Percentiles rank a stretch among this genome's conserved stretches.
phyloP scores from a whole-genome alignment of 1,140 invertebrate genomes.

The Melitaea cinxia region DNA sequence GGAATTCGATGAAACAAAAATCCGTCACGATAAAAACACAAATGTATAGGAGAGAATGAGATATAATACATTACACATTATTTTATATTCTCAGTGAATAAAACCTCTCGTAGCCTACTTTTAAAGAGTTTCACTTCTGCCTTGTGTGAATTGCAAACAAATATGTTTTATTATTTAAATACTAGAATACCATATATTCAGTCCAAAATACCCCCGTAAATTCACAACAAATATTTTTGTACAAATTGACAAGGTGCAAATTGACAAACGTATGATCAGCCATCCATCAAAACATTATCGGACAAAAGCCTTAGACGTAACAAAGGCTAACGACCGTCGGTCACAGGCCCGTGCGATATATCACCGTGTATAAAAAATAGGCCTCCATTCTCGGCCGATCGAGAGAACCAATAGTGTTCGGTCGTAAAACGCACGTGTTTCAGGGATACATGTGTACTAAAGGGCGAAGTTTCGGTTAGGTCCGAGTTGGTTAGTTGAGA shows the following conservation, averaged over 20 bases:
- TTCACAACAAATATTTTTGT: not conserved
- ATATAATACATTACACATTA: no score
- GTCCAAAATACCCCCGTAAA: no score
- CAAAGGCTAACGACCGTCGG: conserved; percentile 46
- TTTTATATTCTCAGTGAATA: no score
- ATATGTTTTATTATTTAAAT: no score
- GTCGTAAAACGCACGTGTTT: conserved; percentile 77
- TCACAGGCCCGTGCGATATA: conserved; percentile 46
- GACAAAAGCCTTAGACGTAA: conserved; percentile 33
- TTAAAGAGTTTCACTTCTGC: no score
- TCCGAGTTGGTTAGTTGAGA: conserved; percentile 50
- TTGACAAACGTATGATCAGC: conserved; percentile 35
- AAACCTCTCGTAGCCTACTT: no score
- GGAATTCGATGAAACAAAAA: no score
- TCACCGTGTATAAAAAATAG: conserved; percentile 56
- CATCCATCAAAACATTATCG: conserved; percentile 50
- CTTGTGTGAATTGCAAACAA: no score
- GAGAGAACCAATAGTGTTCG: conserved; percentile 54
- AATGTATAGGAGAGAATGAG: no score
- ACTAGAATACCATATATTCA: no score
- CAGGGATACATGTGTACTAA: conserved; percentile 70
- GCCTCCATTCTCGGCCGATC: conserved; percentile 62
- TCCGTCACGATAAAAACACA: no score
- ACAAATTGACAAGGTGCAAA: conserved; percentile 31
- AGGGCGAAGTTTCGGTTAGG: conserved; percentile 72